Base-by-base conservation (phyloP, 1,140 invertebrate species). In the Camponotus pennsylvanicus region DNA sequence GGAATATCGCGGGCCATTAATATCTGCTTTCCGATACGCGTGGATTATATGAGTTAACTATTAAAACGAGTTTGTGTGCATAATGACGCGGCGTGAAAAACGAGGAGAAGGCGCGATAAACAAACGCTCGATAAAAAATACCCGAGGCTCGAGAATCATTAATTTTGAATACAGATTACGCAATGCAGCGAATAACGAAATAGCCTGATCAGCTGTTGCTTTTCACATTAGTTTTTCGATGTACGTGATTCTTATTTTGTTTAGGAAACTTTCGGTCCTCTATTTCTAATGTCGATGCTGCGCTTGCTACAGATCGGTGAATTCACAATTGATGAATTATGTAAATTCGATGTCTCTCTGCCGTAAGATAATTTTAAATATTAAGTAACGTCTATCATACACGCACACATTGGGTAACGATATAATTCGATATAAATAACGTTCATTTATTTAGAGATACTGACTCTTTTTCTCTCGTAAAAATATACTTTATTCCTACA, bases 1-100 rank as follows among this genome's bases (percentile, higher is more conserved):
- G 71, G 73, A 86, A 87, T 91, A 88, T 87, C 70, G 76, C 80
- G 86, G 79, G 63, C 80, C 84, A 86, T 80, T 90, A 88, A 92
- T 90, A 86, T 88, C 67, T 75, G 78, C 86, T 87, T 87, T 67
- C 67, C 69, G 85, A 90, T 86, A 83, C 88, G 78, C 86, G 78
- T 52, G 71, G 67, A 89, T 90, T 88, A 79, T 77, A 83, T 76
- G 73, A 88, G 86, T 78, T 78, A 86, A 85, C 82, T 77, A 87
- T 87, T 90, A 86, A 84, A 88, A 78, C 57, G 71, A 85, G 66
- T 87, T 89, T 90, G 13, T 52, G 49, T 18, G 59, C 57, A 85
- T 90, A 90, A 89, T 84, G 78, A 80, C 64, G 42, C 18, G 45
- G 21, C 42, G 45, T 37, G 66, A 37, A 27, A 55, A 59, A 78